phyloP scores from a whole-genome alignment of 2,888 invertebrate genomes.

The Unio pictorum region DNA sequence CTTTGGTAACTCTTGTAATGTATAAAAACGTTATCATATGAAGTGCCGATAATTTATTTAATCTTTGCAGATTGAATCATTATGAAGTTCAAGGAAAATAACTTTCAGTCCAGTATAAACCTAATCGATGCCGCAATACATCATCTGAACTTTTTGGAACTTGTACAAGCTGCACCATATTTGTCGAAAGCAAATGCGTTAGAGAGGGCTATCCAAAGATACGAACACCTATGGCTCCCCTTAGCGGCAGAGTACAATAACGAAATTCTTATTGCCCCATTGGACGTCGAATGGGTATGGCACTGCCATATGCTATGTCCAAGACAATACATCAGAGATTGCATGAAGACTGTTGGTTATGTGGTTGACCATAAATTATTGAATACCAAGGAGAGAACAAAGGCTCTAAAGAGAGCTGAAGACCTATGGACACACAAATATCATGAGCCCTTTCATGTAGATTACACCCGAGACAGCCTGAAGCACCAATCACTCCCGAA shows the following conservation, averaged over 20 bases:
- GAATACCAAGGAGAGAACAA: conserved; percentile 42
- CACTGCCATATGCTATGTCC: conserved; percentile 71
- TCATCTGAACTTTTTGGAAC: conserved; percentile 51
- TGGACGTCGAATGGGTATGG: conserved; percentile 74
- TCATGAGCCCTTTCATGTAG: conserved; percentile 41
- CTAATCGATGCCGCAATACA: conserved; percentile 1
- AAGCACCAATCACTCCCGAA: conserved; percentile 1
- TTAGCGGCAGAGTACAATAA: conserved; percentile 62
- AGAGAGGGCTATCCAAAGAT: conserved; percentile 70
- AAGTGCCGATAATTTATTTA: no score
- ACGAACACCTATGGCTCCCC: conserved; percentile 73
- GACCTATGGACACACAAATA: conserved; percentile 48
- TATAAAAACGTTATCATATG: no score
- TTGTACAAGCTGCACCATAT: conserved; percentile 38
- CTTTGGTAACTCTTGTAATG: no score
- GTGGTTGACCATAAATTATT: conserved; percentile 67
- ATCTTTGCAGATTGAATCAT: no score
- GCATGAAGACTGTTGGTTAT: conserved; percentile 41
- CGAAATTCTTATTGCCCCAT: conserved; percentile 69
- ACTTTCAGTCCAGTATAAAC: no score
- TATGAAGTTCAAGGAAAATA: no score
- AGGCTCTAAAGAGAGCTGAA: conserved; percentile 21
- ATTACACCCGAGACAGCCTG: conserved; percentile 7
- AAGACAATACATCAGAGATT: conserved; percentile 56
- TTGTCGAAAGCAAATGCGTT: conserved; percentile 62